These are phyloP conservation scores for Bimastos eiseni DNA, from an alignment of 2,888 invertebrate genomes.

Conservation along the genomic window DNA sequence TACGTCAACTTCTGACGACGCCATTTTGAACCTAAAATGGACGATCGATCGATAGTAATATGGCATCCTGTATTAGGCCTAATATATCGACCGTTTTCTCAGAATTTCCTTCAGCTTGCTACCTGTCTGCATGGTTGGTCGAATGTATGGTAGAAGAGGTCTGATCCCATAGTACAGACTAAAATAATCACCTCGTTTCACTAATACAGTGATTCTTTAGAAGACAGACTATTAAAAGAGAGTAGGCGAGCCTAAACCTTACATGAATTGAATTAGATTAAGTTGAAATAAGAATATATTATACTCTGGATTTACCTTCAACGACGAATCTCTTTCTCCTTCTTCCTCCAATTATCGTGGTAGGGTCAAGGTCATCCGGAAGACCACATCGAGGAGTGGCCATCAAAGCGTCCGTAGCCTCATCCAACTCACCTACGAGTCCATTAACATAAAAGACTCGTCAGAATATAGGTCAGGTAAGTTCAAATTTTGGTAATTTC, in stretches of 20 bases:
- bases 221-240: too few relatives aligned
- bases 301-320: neutral
- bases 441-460: neutral
- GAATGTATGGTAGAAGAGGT: too few relatives aligned
- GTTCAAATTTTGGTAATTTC: neutral
- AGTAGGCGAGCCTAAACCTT: too few relatives aligned
- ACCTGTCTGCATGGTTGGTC: too few relatives aligned
- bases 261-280: neutral
- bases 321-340: neutral
- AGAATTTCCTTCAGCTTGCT: neutral
- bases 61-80: too few relatives aligned
- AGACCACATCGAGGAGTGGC: slow-evolving; percentile 6
- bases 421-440: neutral
- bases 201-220: too few relatives aligned
- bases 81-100: too few relatives aligned
- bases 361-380: neutral
- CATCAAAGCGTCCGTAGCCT: neutral
- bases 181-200: too few relatives aligned
- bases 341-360: neutral
- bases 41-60: neutral
- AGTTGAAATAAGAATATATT: neutral
- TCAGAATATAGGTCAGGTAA: neutral
- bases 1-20: neutral
- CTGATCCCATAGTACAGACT: too few relatives aligned
- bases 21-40: slow-evolving; percentile 27